These are phyloP conservation scores for Laspeyria flexula DNA, from an alignment of 2,888 invertebrate genomes.

Conservation along the genomic window DNA sequence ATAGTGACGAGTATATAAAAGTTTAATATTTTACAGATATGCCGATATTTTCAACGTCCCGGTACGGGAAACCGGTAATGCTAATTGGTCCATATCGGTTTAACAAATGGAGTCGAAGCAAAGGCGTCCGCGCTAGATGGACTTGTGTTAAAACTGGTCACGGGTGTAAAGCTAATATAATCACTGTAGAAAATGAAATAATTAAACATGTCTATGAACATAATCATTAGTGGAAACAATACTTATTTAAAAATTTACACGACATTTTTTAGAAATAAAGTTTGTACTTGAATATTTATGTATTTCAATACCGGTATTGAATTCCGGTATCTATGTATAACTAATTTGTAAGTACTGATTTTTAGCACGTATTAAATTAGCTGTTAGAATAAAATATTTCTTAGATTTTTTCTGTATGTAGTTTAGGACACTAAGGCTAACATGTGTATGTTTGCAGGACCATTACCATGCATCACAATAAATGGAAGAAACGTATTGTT, in stretches of 20 bases:
- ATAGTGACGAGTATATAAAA: too few relatives aligned
- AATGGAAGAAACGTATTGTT: constrained; percentile 8
- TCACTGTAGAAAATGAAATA: constrained; percentile 42
- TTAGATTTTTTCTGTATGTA: too few relatives aligned
- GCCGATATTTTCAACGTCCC: constrained; percentile 6
- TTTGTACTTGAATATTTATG: too few relatives aligned
- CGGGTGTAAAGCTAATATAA: constrained; percentile 45
- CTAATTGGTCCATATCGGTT: constrained; percentile 46
- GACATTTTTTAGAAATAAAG: too few relatives aligned
- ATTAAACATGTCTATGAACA: constrained; percentile 32
- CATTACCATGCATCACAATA: background rate
- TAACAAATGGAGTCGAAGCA: constrained; percentile 42
- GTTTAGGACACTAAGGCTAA: too few relatives aligned
- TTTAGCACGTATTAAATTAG: too few relatives aligned
- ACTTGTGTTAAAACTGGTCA: constrained; percentile 40
- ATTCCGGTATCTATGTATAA: too few relatives aligned
- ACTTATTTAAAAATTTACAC: too few relatives aligned
- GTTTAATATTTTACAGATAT: constrained; percentile 1
- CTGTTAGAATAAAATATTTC: too few relatives aligned
- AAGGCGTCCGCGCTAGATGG: constrained; percentile 44
- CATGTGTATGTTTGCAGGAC: too few relatives aligned
- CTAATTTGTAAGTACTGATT: too few relatives aligned
- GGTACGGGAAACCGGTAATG: constrained; percentile 41
- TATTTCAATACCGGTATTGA: too few relatives aligned
- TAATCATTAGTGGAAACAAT: constrained; percentile 28